Evolutionary conservation across 2,797 vertebrate genomes (phyloP), one percentile per base, ranked within the genome.

Genomic region (Thaleichthys pacificus): DNA sequence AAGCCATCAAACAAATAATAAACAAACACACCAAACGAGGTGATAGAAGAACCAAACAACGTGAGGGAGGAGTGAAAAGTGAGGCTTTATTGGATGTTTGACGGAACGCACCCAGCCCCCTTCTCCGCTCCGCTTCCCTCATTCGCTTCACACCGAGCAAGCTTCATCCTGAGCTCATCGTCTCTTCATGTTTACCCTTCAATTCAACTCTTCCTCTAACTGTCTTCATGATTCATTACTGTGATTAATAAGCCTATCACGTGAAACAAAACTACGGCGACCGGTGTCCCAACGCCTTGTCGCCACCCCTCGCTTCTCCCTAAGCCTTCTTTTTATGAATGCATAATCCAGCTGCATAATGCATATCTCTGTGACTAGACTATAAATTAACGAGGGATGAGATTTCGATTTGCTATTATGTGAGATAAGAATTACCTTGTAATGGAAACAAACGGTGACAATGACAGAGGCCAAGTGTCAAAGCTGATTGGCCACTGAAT

Each of bases 241-340:
- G 82, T 91, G 88, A 92, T 92, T 90, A 91, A 91, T 84, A 90
- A 90, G 86, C 86, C 85, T 74, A 81, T 89, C 87, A 79, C 84
- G 81, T 85, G 83, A 87, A 87, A 89, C 85, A 75, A 83, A 91
- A 91, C 87, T 89, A 83, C 73, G 82, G 74, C 72, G 77, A 61
- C 19, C 65, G 56, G 71, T 77, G 77, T 85, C 73, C 77, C 82
- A 77, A 3, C 21, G n/a, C 22, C 9, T 38, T 51, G 56, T 61
- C 60, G 61, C 66, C 6, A 9, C 8, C 60, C 21, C 60, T 61
- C 60, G n/a, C 26, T 14, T 75, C 73, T 68, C 56, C 60, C 60
- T 61, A 12, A 24, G 21, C 24, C 68, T 61, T 54, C 58, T 21
- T 67, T 54, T 54, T 54, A 54, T 17, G 51, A n/a, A 54, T 19